Evolutionary conservation across 2,797 vertebrate genomes (phyloP), one percentile per base, ranked within the genome.

Genomic region (Ctenochaetus hawaiiensis): DNA sequence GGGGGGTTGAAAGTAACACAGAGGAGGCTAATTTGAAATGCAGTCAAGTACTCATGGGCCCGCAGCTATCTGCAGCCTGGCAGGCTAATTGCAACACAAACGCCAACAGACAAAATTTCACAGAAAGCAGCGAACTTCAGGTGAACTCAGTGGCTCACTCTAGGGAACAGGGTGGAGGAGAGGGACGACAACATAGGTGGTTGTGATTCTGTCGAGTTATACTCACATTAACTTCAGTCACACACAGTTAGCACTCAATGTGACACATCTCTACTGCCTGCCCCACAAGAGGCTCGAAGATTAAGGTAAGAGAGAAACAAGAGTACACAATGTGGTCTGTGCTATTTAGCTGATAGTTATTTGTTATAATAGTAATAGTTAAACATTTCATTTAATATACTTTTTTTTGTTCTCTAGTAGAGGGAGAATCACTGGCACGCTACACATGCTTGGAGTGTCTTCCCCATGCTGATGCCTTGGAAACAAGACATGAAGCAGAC

Each of bases 11-110:
- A 77, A 67, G 68, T 65, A 80, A 67, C 58, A 52, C 34, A 68
- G 65, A 43, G 57, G 48, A 70, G 34, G 47, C 49, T 87, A 54
- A 85, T 87, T 84, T 82, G 81, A 77, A 88, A 87, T 82, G 71
- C 82, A 89, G 57, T 80, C 77, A 80, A 86, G 80, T 75, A 80
- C 80, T 86, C 66, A 67, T 70, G 72, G 62, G 65, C 72, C 73
- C 26, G 44, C 10, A 59, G 78, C 64, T 83, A 81, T 86, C 67
- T 78, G 77, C 68, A 74, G 83, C 68, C 71, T 80, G 75, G 80
- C 83, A 72, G 72, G 72, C 57, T 83, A 76, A 89, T 81, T 43
- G 5, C 75, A 83, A 69, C 66, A 18, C 65, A 77, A 63, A 78
- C 23, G 45, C 80, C 80, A 85, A 60, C 75, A 65, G 66, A 75